Evolutionary conservation across 1,140 invertebrate genomes (phyloP).

Genomic region (Pseudomyrmex flavicornis): DNA sequence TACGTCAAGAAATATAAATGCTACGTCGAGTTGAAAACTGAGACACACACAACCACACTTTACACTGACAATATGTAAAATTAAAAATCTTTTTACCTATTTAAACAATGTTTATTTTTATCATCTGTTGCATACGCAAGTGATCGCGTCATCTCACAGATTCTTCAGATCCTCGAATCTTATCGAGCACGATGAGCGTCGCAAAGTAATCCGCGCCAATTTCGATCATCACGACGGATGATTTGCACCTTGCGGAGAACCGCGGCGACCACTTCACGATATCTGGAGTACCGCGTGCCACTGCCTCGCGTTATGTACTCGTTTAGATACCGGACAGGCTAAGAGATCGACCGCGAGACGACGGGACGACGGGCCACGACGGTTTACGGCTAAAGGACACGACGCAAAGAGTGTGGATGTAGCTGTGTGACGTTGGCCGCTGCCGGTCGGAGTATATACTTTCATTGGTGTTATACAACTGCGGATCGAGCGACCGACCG

Average conservation of each 20-base stretch:
- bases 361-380: slow-evolving; percentile 42
- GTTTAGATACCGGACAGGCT: slow-evolving; percentile 43
- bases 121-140: too few species aligned
- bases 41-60: too few species aligned
- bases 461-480: slow-evolving; percentile 82
- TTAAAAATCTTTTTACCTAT: too few species aligned
- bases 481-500: slow-evolving; percentile 74
- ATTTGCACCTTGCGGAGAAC: slow-evolving; percentile 17
- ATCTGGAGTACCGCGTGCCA: slow-evolving; percentile 31
- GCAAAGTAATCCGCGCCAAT: slow-evolving; percentile 4
- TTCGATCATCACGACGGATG: neutral
- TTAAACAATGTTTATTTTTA: too few species aligned
- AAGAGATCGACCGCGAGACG: slow-evolving; percentile 35
- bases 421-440: slow-evolving; percentile 64
- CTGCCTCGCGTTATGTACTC: slow-evolving; percentile 18
- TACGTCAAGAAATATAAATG: too few species aligned
- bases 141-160: neutral
- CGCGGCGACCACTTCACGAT: neutral
- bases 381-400: slow-evolving; percentile 52
- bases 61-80: too few species aligned
- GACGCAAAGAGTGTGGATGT: slow-evolving; percentile 40
- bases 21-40: too few species aligned
- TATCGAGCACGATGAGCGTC: neutral
- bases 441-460: slow-evolving; percentile 73
- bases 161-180: neutral